A percentile compares a stretch with the other conserved stretches of the same genome.
phyloP scores from a whole-genome alignment of 2,888 invertebrate genomes.

The Leptinotarsa tumamoca region DNA sequence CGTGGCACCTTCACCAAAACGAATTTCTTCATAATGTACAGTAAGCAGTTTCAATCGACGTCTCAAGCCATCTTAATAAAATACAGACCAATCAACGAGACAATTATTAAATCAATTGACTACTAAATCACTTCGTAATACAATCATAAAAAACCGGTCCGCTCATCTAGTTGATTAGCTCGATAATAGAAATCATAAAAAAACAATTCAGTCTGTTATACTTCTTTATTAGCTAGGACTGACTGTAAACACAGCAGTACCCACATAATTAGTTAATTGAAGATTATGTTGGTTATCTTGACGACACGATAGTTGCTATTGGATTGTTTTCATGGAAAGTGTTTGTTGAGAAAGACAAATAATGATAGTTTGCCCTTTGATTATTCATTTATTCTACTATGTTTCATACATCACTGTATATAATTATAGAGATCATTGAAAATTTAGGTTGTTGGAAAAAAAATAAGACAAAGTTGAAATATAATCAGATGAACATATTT shows the following conservation, averaged over 20 bases:
- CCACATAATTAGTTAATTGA: slow-evolving; percentile 49
- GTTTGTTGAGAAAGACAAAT: background rate
- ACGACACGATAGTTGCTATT: slow-evolving; percentile 2
- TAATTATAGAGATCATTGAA: too few relatives aligned
- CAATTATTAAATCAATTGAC: slow-evolving; percentile 48
- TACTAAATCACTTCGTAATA: slow-evolving; percentile 46
- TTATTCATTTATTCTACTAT: too few relatives aligned
- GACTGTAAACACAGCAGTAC: slow-evolving; percentile 44
- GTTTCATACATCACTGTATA: too few relatives aligned
- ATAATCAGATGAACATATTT: too few relatives aligned
- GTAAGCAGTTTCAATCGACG: slow-evolving; percentile 33
- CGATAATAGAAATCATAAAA: slow-evolving; percentile 52
- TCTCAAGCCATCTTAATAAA: slow-evolving; percentile 43
- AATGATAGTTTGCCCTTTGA: background rate
- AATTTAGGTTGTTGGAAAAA: too few relatives aligned
- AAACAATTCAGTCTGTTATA: slow-evolving; percentile 52
- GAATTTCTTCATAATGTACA: background rate
- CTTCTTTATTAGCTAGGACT: slow-evolving; percentile 49
- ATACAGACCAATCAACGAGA: slow-evolving; percentile 48
- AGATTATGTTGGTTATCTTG: slow-evolving; percentile 33
- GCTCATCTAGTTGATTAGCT: slow-evolving; percentile 47
- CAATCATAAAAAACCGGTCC: slow-evolving; percentile 29
- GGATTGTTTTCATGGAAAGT: slow-evolving; percentile 1
- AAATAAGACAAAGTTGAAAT: too few relatives aligned
- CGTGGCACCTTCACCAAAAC: background rate